Evolutionary conservation across 2,888 invertebrate genomes (phyloP).

Genomic region (Zhengitettix transpicula): DNA sequence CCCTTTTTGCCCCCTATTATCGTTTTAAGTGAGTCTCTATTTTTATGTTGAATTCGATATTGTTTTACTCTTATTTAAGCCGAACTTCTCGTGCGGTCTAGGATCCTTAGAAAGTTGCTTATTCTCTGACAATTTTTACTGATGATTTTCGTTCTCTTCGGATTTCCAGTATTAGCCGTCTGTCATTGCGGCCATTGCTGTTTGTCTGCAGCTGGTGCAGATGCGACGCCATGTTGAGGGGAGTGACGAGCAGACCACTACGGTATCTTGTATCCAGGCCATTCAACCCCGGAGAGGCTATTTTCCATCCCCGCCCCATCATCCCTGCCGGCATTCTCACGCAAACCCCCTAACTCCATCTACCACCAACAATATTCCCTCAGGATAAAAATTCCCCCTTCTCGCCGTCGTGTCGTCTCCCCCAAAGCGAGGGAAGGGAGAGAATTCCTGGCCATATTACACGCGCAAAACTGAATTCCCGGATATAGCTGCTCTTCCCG

Average conservation of each 20-base stretch:
- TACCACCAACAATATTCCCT: not conserved
- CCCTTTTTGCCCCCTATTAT: too few species aligned
- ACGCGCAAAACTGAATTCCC: not conserved
- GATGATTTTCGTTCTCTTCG: too few species aligned
- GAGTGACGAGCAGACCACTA: not conserved
- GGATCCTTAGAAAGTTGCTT: too few species aligned
- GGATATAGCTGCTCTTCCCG: not conserved
- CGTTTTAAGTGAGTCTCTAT: too few species aligned
- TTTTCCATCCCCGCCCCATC: not conserved
- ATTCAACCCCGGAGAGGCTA: not conserved
- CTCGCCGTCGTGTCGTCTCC: not conserved
- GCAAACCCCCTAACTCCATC: constrained; percentile 1
- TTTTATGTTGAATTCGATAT: too few species aligned
- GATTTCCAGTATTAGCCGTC: too few species aligned
- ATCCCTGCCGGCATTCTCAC: constrained; percentile 1
- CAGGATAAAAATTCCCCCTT: not conserved
- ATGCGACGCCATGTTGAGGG: not conserved
- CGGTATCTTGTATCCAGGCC: not conserved
- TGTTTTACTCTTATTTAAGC: too few species aligned
- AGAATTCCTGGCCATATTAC: not conserved
- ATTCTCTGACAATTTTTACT: too few species aligned
- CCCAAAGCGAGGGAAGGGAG: not conserved
- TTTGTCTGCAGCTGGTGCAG: too few species aligned
- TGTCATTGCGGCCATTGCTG: too few species aligned
- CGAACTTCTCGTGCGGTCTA: too few species aligned